Base-by-base conservation (phyloP, 2,888 invertebrate species). In the Netelia melanura region DNA sequence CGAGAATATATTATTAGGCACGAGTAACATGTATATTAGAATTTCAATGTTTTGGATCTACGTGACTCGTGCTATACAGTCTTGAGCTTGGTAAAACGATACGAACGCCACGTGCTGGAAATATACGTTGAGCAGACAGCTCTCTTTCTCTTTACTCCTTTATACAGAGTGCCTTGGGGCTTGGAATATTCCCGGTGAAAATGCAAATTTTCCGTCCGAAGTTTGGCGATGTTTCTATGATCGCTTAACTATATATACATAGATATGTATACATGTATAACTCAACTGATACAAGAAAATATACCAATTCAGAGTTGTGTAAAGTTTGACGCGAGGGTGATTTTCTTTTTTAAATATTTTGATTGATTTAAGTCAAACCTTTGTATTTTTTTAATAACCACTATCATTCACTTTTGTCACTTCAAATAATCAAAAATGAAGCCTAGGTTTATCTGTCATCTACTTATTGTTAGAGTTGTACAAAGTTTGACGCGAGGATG, bases 201-300 rank as follows among this genome's bases (percentile, higher is more conserved):
- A 91, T 90, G 89, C 89, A 90, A 91, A 91, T 91, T 90, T 85
- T 71, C 86, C 88, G 85, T 80, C 81, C 84, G 86, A 90, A 91
- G 88, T 91, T 90, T 86, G 70, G 81, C 68, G 48, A 75, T 64
- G 74, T 44, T 62, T 17, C 56, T 72, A 72, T 62, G 70, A 68
- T 81, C 81, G 44, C 14, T 48, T 56, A 48, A 30, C 30, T 11
- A 23, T 44, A 52, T 72, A 23, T n/a, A 56, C n/a, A 44, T 71
- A 43, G 58, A 21, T 75, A 58, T 44, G 58, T 1, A 30, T 38
- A 21, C 5, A 38, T 48, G n/a, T 70, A 68, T 30, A 11, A 17
- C 54, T 58, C 5, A 38, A 72, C 21, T 6, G 38, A 38, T 62
- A 30, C 48, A 25, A n/a, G 14, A n/a, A 62, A 17, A 48, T 14